Conservation (phyloP, 2,797 vertebrate genomes). For the Fringilla coelebs region DNA sequence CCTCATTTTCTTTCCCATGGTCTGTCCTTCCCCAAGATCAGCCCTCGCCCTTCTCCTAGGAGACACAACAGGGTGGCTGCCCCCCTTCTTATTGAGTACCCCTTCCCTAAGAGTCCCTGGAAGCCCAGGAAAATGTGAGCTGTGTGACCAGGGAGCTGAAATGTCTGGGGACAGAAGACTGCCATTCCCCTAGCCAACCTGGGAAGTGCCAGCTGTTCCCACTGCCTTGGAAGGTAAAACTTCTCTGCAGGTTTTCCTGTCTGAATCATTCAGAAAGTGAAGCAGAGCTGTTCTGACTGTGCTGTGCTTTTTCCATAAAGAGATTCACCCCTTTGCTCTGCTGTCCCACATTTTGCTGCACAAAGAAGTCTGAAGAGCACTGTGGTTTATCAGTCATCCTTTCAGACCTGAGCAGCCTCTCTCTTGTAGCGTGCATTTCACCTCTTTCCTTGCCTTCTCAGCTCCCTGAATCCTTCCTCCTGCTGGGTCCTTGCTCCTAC, state of each 20-base stretch:
- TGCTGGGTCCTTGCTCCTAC: not conserved
- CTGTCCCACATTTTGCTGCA: not conserved
- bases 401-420: not conserved
- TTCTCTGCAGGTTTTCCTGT: not conserved
- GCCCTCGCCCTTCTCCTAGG: not conserved
- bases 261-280: not conserved
- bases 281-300: not conserved
- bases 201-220: not conserved
- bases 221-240: rapidly evolving
- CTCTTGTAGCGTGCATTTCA: not conserved
- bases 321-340: not conserved
- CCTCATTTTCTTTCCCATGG: not conserved
- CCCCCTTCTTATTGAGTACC: not conserved
- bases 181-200: not conserved
- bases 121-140: not conserved
- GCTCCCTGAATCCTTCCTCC: not conserved
- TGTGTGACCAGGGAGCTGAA: not conserved
- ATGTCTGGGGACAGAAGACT: not conserved
- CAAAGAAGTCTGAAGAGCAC: not conserved
- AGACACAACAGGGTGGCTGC: not conserved
- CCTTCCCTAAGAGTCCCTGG: not conserved
- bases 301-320: not conserved
- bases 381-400: not conserved
- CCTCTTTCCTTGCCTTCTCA: not conserved
- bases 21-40: not conserved